Evolutionary conservation across 2,888 invertebrate species (phyloP), one percentile per base, ranked within the genome.

Genomic region (Acanthosoma haemorrhoidale): DNA sequence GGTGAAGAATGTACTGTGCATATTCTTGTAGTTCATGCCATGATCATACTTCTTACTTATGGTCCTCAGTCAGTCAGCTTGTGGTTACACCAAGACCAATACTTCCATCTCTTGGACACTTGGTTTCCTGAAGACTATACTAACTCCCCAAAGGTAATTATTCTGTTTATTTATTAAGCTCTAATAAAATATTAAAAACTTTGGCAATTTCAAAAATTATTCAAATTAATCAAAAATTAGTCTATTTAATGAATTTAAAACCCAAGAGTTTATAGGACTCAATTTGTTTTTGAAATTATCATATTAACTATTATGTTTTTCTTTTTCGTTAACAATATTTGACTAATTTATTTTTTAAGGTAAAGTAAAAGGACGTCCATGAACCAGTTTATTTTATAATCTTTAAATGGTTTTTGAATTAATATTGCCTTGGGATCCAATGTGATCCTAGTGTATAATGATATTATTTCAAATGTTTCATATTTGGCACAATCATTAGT

Each of bases 91-190:
- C 64, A 36, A 11, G 61, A 66, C 6, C 74, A 76, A 68, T 84
- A 83, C 75, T 79, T 82, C 58, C 82, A 83, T 63, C 83, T 91
- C 73, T 83, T 96, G 77, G 91, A 93, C 78, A 87, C 88, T 36
- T 97, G 96, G 96, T 93, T 96, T 78, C 91, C 91, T 0, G 79
- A 82, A 25, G 86, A 87, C 41, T 83, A 83, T 70, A 87, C 88
- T 67, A 87, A 71, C 25, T 68, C 88, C 18, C 94, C 95, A 0
- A 86, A 87, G 73, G 76, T 76, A 63, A 68, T 51, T 59, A 9
- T 36, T 36, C 8, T 36, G 8, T 36, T 13, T 36, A 36, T n/a
- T 36, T 51, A n/a, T n/a, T n/a, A n/a, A n/a, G n/a, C n/a, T n/a
- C n/a, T 36, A 36, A 36, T 9, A 36, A 9, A 36, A 36, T 9